Base-by-base conservation (phyloP, 2,888 invertebrate species). In the Cerastoderma edule region DNA sequence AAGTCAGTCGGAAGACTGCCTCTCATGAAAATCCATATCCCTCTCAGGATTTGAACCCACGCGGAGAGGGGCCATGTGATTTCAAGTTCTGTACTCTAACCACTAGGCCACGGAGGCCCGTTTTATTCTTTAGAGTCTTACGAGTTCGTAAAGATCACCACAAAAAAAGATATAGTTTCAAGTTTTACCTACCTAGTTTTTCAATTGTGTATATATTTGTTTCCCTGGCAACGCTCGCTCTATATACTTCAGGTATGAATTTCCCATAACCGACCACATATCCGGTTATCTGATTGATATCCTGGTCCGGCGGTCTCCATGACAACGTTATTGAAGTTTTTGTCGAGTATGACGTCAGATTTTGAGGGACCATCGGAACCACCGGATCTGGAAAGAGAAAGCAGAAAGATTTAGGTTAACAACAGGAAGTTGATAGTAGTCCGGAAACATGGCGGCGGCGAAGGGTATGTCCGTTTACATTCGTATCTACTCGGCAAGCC, bases 191-290 rank as follows among this genome's bases (percentile, higher is more conserved):
- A 88, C 88, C 80, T 57, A 88, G 72, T 50, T 75, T 76, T n/a
- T 48, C 66, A 24, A 87, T 72, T 1, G 67, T 79, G 46, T 71
- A 75, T 8, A 60, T 33, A 1, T 54, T 44, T 27, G 72, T 67
- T 5, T 72, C 57, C 8, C 70, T 75, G 8, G 82, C 73, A 1
- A 87, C 32, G 13, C 83, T 80, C 0, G 73, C 63, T 30, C 87
- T 68, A 69, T 82, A 80, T 1, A 87, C 87, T 66, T 88, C 88
- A 33, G 88, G 88, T 48, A 88, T 85, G 73, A 86, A 88, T 44
- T 83, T 77, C 8, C 88, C 88, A 60, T 84, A 75, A 5, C 87
- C 88, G 24, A 88, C 80, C 19, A 88, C 81, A 71, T 86, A 88
- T 19, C 88, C 88, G 53, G 81, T 72, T 8, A 87, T 76, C 4